Evolutionary conservation across 2,797 vertebrate species (phyloP).

Genomic region (Siniperca undulata): DNA sequence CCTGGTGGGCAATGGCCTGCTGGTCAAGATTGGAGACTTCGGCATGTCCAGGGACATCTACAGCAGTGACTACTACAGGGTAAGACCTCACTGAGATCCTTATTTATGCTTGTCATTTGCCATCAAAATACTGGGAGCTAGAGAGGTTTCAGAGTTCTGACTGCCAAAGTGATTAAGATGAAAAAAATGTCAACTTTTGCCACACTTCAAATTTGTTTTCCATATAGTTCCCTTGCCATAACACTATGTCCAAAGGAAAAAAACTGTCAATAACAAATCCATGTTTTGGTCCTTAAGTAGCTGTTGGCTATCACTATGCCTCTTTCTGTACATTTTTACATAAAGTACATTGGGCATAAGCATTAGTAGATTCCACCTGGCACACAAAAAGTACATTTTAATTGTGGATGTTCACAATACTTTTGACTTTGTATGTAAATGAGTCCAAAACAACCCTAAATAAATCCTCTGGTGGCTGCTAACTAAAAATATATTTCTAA

Average conservation of each 20-base stretch:
- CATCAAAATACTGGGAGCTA: neutral
- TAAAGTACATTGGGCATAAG: neutral
- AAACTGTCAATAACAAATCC: neutral
- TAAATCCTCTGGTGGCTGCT: constrained; percentile 21
- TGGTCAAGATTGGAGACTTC: constrained; percentile 99
- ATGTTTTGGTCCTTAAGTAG: neutral
- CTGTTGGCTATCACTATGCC: neutral
- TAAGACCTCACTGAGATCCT: constrained; percentile 78
- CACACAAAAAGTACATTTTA: constrained; percentile 18
- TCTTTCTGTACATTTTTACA: neutral
- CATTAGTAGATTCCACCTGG: neutral
- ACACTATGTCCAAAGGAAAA: neutral
- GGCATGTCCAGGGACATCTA: constrained; percentile 99
- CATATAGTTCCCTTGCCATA: neutral
- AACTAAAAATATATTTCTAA: constrained; percentile 22
- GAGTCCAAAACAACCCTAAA: constrained; percentile 31
- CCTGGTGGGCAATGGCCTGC: constrained; percentile 95
- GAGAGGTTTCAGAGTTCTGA: neutral
- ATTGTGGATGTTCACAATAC: constrained; percentile 25
- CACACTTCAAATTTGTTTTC: neutral
- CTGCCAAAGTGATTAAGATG: neutral
- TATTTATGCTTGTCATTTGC: neutral
- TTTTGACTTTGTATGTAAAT: constrained; percentile 33
- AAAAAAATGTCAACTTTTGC: neutral
- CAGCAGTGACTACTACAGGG: constrained; percentile 99